These are phyloP conservation scores for Agrochola litura DNA, from an alignment of 2,888 invertebrate genomes.

Conservation along the genomic window DNA sequence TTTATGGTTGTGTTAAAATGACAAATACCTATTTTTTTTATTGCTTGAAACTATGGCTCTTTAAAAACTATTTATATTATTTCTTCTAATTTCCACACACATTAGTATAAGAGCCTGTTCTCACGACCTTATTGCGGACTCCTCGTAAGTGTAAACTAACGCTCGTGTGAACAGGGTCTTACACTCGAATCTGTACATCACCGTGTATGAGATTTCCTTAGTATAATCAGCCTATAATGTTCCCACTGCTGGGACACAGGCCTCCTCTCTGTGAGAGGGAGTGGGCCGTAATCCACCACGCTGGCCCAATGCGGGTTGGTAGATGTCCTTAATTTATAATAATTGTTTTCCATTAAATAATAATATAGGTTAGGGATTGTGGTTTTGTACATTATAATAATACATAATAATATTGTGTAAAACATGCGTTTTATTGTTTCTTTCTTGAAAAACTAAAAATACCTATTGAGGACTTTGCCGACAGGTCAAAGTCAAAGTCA, in stretches of 20 bases:
- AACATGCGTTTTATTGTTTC: slow-evolving; percentile 17
- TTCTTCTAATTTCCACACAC: not conserved
- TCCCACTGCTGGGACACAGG: too few species aligned
- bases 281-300: too few species aligned
- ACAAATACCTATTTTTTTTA: not conserved
- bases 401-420: slow-evolving; percentile 45
- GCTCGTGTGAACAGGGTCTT: slow-evolving; percentile 5
- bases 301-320: too few species aligned
- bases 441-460: not conserved
- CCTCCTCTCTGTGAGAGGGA: too few species aligned
- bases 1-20: slow-evolving; percentile 30
- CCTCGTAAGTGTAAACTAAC: not conserved
- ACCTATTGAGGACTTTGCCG: not conserved
- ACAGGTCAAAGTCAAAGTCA: too few species aligned
- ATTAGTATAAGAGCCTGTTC: not conserved
- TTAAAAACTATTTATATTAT: not conserved
- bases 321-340: slow-evolving; percentile 47
- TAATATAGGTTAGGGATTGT: slow-evolving; percentile 60
- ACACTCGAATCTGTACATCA: slow-evolving; percentile 6
- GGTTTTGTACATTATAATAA: slow-evolving; percentile 69
- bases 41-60: slow-evolving; percentile 13
- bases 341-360: slow-evolving; percentile 49
- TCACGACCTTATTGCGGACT: not conserved
- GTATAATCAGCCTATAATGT: too few species aligned
- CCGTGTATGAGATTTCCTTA: slow-evolving; percentile 32